Conservation (phyloP, 2,113 vertebrate genomes). For the Chlorodrepanis virens region DNA sequence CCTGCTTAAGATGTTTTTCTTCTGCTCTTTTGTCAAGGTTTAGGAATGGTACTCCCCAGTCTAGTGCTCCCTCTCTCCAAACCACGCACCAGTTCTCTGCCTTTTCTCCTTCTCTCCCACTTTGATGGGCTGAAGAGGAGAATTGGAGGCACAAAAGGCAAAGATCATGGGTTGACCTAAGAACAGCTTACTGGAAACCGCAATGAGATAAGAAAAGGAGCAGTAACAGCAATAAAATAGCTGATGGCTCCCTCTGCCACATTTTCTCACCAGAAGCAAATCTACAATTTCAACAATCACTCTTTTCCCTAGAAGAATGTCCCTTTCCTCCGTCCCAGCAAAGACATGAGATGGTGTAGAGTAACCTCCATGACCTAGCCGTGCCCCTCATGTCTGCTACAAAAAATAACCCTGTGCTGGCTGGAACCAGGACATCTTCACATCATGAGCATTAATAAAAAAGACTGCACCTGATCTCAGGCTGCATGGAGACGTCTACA, state of each 20-base stretch:
- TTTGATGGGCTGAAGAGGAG: not conserved
- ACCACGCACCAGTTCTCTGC: fast-evolving
- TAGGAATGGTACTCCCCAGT: not conserved
- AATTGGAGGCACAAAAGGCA: not conserved
- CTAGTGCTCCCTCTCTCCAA: not conserved
- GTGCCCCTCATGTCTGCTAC: not conserved
- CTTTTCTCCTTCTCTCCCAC: not conserved
- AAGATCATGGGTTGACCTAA: not conserved
- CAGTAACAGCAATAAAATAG: not conserved
- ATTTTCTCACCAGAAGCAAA: not conserved
- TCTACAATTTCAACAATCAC: not conserved
- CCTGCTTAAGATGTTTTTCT: not conserved
- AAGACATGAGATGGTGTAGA: not conserved
- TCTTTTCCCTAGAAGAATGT: not conserved
- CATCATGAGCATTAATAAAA: not conserved
- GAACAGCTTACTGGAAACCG: not conserved
- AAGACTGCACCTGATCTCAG: not conserved
- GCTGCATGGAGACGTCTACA: not conserved
- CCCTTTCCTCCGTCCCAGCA: not conserved
- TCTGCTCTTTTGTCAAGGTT: not conserved
- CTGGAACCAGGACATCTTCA: not conserved
- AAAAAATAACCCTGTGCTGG: not conserved
- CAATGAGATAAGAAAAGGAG: not conserved
- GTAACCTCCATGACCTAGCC: not conserved
- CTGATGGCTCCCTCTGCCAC: not conserved